Evolutionary conservation across 2,797 vertebrate species (phyloP).

Genomic region (Chloroceryle amazona): DNA sequence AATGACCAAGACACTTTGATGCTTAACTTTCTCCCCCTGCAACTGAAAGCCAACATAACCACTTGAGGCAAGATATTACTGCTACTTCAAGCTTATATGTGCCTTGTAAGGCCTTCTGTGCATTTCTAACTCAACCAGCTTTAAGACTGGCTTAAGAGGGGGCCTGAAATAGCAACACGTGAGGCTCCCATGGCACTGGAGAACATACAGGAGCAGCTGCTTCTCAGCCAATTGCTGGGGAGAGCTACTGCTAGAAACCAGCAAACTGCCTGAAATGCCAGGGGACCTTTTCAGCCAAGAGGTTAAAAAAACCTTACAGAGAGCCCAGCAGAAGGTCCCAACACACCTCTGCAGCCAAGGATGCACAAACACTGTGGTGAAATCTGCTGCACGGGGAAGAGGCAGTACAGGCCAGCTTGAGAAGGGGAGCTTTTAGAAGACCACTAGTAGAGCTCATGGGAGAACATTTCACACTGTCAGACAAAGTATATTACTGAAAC

Average conservation of each 20-base stretch:
- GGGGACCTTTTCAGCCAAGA: background rate
- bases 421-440: background rate
- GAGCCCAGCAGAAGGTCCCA: background rate
- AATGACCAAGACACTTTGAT: background rate
- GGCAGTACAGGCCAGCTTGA: background rate
- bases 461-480: background rate
- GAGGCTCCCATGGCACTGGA: background rate
- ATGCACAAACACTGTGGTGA: fast-evolving
- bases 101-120: background rate
- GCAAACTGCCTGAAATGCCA: background rate
- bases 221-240: background rate
- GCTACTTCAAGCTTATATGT: background rate
- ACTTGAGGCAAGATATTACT: background rate
- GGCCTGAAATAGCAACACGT: fast-evolving
- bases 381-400: background rate
- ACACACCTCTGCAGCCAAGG: background rate
- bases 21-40: background rate
- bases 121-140: background rate
- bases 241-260: background rate
- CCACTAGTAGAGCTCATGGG: background rate
- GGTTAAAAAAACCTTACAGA: background rate
- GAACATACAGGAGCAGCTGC: background rate
- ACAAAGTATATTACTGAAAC: background rate
- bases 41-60: background rate
- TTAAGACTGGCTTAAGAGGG: background rate